Conservation (phyloP, 2,888 invertebrate genomes). For the Chrysina gloriosa region DNA sequence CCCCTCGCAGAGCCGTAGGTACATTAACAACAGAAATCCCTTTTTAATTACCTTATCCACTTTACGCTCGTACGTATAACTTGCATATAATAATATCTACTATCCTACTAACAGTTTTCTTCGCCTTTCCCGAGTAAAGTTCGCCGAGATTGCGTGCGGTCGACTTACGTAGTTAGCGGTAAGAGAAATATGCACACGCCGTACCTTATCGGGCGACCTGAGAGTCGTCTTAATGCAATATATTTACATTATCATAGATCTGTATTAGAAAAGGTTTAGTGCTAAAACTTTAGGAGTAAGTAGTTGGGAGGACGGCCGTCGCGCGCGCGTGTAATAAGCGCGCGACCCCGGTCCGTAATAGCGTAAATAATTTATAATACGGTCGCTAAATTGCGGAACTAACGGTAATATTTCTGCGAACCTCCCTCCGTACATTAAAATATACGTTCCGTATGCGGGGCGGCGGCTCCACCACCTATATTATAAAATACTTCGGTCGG, state of each 20-base stretch:
- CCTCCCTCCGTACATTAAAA: conserved; percentile 18
- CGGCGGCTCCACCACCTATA: not conserved
- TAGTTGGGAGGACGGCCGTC: not conserved
- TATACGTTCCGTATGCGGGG: conserved; percentile 26
- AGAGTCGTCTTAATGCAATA: conserved; percentile 36
- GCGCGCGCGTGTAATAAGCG: conserved; percentile 21
- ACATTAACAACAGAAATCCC: not conserved
- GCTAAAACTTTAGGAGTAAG: conserved; percentile 38
- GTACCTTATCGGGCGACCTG: not conserved
- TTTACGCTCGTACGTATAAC: not conserved
- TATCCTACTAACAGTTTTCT: not conserved
- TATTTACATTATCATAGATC: conserved; percentile 43
- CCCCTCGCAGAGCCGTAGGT: no score
- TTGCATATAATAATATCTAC: no score
- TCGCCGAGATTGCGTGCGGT: conserved; percentile 7
- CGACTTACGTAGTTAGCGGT: conserved; percentile 14
- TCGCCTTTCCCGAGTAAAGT: conserved; percentile 25
- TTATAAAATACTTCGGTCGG: conserved; percentile 3
- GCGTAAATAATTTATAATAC: conserved; percentile 44
- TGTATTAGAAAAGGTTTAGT: conserved; percentile 42
- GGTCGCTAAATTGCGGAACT: conserved; percentile 41
- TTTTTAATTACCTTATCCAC: conserved; percentile 10
- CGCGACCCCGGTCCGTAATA: conserved; percentile 35
- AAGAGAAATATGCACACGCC: conserved; percentile 27
- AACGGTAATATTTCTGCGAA: conserved; percentile 37